Evolutionary conservation across 1,140 invertebrate species (phyloP).

Genomic region (Diachasma alloeum): DNA sequence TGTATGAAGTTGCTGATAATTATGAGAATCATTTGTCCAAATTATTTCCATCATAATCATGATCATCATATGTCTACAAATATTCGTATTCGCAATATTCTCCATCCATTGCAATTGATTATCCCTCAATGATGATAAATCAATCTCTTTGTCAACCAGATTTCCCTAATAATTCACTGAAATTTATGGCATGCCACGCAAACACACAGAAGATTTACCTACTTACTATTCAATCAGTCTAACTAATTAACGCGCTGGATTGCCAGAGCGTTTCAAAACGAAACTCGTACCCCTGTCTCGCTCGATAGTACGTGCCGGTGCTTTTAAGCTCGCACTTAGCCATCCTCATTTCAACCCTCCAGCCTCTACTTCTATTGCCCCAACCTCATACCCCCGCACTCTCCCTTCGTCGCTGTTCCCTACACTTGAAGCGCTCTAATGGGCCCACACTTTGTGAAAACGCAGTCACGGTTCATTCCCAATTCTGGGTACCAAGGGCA

Average conservation of each 20-base stretch:
- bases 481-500: not conserved
- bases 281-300: not conserved
- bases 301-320: slow-evolving; percentile 22
- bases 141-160: not conserved
- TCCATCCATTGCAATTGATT: not conserved
- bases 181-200: not conserved
- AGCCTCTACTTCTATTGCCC: slow-evolving; percentile 2
- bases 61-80: too few relatives aligned
- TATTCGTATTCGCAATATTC: not conserved
- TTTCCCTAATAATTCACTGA: not conserved
- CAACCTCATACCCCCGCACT: not conserved
- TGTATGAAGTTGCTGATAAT: too few relatives aligned
- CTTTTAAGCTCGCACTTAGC: slow-evolving; percentile 28
- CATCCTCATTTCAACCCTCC: slow-evolving; percentile 7
- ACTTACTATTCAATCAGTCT: slow-evolving; percentile 17
- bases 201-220: not conserved
- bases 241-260: slow-evolving; percentile 22
- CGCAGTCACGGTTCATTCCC: slow-evolving; percentile 7
- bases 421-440: slow-evolving; percentile 7
- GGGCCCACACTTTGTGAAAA: slow-evolving; percentile 16
- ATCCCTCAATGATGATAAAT: not conserved
- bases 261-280: slow-evolving; percentile 13
- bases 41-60: too few relatives aligned
- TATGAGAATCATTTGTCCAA: too few relatives aligned
- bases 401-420: not conserved